These are phyloP conservation scores for Ennomos erosarius DNA, from an alignment of 2,888 invertebrate genomes.

Conservation along the genomic window DNA sequence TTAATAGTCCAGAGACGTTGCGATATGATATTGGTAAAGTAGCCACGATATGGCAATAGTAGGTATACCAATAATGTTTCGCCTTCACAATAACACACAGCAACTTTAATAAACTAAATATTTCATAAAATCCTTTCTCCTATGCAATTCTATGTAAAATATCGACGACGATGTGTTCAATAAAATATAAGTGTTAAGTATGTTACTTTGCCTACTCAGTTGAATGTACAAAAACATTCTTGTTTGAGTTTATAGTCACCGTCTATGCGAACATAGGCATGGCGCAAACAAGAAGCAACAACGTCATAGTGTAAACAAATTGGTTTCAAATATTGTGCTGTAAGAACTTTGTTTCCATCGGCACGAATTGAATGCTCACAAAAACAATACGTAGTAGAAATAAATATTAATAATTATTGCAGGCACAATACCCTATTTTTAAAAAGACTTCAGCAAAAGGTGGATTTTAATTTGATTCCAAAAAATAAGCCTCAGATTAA, in stretches of 20 bases:
- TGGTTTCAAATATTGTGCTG: too few species aligned
- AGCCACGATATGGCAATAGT: neutral
- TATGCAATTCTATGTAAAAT: constrained; percentile 46
- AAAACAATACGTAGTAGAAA: too few species aligned
- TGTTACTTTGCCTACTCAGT: constrained; percentile 46
- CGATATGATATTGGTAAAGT: too few species aligned
- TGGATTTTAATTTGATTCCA: too few species aligned
- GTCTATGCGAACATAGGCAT: constrained; percentile 17
- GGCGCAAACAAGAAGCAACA: constrained; percentile 4
- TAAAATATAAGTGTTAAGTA: constrained; percentile 54
- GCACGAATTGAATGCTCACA: too few species aligned
- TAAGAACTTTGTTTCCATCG: too few species aligned
- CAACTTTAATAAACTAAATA: constrained; percentile 1
- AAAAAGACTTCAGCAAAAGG: too few species aligned
- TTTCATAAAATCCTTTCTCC: constrained; percentile 33
- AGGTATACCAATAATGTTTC: neutral
- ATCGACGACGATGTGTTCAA: constrained; percentile 46
- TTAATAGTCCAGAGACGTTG: too few species aligned
- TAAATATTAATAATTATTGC: too few species aligned
- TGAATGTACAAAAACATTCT: constrained; percentile 45
- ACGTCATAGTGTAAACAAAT: neutral
- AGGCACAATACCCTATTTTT: too few species aligned
- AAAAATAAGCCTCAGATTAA: too few species aligned
- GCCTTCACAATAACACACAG: neutral
- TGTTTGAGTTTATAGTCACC: constrained; percentile 38